Conservation (phyloP, 2,888 invertebrate species). For the Synergus gifuensis region DNA sequence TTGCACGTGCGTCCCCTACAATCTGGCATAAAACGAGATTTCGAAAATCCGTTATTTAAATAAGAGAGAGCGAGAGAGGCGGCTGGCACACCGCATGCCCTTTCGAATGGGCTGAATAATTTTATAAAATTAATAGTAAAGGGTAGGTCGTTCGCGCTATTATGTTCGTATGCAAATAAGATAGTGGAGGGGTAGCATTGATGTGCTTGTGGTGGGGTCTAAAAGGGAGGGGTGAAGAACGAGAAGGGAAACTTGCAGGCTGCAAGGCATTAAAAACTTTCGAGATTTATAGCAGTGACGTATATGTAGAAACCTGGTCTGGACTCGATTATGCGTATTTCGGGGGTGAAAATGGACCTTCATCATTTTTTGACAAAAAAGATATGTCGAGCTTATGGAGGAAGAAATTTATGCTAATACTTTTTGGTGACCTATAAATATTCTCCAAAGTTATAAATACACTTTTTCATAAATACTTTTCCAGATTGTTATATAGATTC, state of each 20-base stretch:
- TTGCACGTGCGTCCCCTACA: constrained; percentile 55
- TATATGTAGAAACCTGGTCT: constrained; percentile 50
- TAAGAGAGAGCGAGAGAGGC: constrained; percentile 60
- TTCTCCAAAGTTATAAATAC: neutral
- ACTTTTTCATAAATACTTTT: neutral
- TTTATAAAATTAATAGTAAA: constrained; percentile 78
- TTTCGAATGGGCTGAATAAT: constrained; percentile 72
- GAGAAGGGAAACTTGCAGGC: constrained; percentile 64
- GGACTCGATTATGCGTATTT: constrained; percentile 37
- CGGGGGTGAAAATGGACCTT: constrained; percentile 39
- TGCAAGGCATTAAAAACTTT: constrained; percentile 74
- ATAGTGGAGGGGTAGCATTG: constrained; percentile 48
- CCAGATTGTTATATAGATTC: neutral
- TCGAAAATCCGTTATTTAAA: constrained; percentile 78
- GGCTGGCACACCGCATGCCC: constrained; percentile 55
- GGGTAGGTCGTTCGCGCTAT: constrained; percentile 69
- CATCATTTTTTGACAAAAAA: constrained; percentile 23
- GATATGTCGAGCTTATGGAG: neutral
- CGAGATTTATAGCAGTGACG: constrained; percentile 74
- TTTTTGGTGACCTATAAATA: neutral
- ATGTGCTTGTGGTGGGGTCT: constrained; percentile 43
- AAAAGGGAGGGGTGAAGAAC: constrained; percentile 52
- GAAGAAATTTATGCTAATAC: constrained; percentile 9
- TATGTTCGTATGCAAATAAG: constrained; percentile 76
- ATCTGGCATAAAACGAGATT: constrained; percentile 73